Base-by-base conservation (phyloP, 2,113 vertebrate species). In the Ageneiosus marmoratus region DNA sequence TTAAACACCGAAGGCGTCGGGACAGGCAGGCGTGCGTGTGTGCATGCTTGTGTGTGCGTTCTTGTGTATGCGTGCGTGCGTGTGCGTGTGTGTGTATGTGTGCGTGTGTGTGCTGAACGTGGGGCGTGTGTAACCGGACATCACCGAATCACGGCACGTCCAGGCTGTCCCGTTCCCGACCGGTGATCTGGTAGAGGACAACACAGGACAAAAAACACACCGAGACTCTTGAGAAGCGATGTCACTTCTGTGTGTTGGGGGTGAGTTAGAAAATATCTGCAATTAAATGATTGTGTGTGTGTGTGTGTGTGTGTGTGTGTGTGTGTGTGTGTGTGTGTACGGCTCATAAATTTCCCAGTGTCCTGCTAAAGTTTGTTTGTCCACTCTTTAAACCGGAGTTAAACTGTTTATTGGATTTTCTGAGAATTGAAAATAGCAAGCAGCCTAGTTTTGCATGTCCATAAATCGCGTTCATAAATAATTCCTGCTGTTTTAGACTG, bases 241-340 rank as follows among this genome's bases (percentile, higher is more conserved):
- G 96, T 97, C 96, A 90, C 94, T 97, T 88, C 94, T 97, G 29
- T 97, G 96, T 87, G 96, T 97, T 74, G 94, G 96, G 95, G 96
- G 96, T 97, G 58, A 60, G 78, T 80, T 51, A 16, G 8, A 69
- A 76, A 77, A 16, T 22, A 51, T 32, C 7, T 51, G 10, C 0
- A 18, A 9, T 46, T 46, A 18, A 74, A 9, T 51, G 7, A 6
- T 20, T 74, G 15, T 75, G 5, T 3, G 1, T 74, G 16, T 32
- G 48, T 32, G 48, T 51, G 48, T 32, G 15, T 50, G 46, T 20
- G 46, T 32, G 72, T 53, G 72, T 74, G 67, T 70, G 37, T 70
- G 65, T 41, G 65, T 69, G 65, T 69, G 56, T 27, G 63, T n/a
- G n/a, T n/a, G n/a, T n/a, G n/a, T n/a, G n/a, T n/a, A n/a, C n/a